These are phyloP conservation scores for Crioceris asparagi DNA, from an alignment of 2,888 invertebrate genomes.

Conservation along the genomic window DNA sequence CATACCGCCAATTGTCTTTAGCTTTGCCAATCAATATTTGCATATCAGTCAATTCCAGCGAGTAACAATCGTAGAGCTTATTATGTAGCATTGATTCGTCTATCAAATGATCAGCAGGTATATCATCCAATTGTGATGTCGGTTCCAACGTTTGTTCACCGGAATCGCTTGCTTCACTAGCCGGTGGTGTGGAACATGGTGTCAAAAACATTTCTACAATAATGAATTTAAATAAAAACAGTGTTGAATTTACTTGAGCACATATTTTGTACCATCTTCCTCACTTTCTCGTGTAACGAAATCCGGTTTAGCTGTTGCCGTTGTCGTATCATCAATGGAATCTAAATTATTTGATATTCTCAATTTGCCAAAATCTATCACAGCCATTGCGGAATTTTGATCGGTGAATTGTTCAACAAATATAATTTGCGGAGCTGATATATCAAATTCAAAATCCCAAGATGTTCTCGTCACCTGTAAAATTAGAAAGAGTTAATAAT, in stretches of 20 bases:
- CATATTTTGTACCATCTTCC: slow-evolving; percentile 36
- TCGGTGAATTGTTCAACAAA: slow-evolving; percentile 73
- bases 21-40: slow-evolving; percentile 83
- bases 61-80: slow-evolving; percentile 67
- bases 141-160: slow-evolving; percentile 35
- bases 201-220: slow-evolving; percentile 60
- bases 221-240: not conserved
- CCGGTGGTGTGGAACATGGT: slow-evolving; percentile 80
- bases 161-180: slow-evolving; percentile 57
- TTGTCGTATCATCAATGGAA: slow-evolving; percentile 26
- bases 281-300: slow-evolving; percentile 37
- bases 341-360: slow-evolving; percentile 45
- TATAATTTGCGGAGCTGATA: slow-evolving; percentile 88
- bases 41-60: slow-evolving; percentile 68
- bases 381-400: slow-evolving; percentile 64
- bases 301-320: slow-evolving; percentile 28
- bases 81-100: slow-evolving; percentile 53
- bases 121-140: slow-evolving; percentile 28
- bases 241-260: not conserved
- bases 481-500: slow-evolving; percentile 4
- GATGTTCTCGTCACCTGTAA: slow-evolving; percentile 53
- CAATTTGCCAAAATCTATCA: slow-evolving; percentile 85
- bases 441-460: slow-evolving; percentile 85
- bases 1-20: slow-evolving; percentile 83
- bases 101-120: slow-evolving; percentile 25